Conservation (phyloP, 2,113 vertebrate species). For the Sturnira hondurensis region DNA sequence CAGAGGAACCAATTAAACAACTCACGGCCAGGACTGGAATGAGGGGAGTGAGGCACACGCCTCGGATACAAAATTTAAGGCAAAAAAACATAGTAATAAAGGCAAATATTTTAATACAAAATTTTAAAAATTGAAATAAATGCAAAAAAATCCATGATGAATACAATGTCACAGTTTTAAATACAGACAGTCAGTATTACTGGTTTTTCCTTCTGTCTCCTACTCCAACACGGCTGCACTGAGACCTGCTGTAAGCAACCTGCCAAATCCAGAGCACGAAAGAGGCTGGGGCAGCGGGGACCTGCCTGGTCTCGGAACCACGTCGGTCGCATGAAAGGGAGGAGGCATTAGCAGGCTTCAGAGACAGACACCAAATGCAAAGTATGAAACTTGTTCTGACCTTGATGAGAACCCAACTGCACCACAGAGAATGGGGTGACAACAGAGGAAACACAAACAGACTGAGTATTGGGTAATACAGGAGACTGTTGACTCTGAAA, state of each 20-base stretch:
- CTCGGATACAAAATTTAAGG: neutral
- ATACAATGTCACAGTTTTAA: neutral
- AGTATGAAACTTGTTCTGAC: neutral
- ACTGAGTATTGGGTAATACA: neutral
- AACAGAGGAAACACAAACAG: neutral
- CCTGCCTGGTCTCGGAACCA: neutral
- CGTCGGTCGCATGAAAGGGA: neutral
- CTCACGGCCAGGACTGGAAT: neutral
- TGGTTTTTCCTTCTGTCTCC: neutral
- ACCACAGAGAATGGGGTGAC: neutral
- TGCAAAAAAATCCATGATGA: neutral
- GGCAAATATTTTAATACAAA: neutral
- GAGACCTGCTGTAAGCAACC: neutral
- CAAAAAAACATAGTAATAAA: neutral
- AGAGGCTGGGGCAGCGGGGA: neutral
- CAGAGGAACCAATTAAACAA: neutral
- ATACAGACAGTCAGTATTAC: neutral
- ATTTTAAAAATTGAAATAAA: neutral
- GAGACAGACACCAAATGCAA: neutral
- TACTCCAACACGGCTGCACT: neutral
- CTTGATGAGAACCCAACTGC: neutral
- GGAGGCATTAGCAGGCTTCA: neutral
- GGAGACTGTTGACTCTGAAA: neutral
- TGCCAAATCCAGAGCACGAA: neutral
- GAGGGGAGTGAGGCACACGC: neutral